Conservation (phyloP, 1,140 invertebrate species). For the Chlorops oryzae region DNA sequence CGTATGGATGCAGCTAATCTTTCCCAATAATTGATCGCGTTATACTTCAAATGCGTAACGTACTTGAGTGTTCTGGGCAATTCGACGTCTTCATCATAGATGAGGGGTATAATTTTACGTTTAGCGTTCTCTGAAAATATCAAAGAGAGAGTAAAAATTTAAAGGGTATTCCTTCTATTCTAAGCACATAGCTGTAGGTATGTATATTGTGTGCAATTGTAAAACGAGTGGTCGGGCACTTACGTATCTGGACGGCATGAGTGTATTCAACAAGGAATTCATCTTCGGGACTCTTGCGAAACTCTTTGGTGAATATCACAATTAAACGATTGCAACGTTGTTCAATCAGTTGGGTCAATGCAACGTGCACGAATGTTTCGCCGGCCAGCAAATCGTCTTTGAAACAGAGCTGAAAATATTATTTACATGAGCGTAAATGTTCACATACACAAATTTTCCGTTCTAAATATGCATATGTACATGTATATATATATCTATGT, state of each 20-base stretch:
- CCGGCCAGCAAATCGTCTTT: conserved; percentile 64
- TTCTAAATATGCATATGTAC: no score
- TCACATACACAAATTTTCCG: no score
- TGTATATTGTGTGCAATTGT: neutral
- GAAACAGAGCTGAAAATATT: conserved; percentile 55
- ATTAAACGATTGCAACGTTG: conserved; percentile 67
- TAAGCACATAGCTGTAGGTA: neutral
- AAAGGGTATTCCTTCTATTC: conserved; percentile 5
- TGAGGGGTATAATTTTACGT: conserved; percentile 62
- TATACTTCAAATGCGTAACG: conserved; percentile 55
- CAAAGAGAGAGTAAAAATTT: conserved; percentile 9
- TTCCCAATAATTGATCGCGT: conserved; percentile 57
- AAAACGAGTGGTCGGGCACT: conserved; percentile 7
- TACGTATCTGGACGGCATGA: conserved; percentile 62
- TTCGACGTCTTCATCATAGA: conserved; percentile 54
- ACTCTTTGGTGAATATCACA: conserved; percentile 64
- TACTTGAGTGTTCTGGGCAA: conserved; percentile 55
- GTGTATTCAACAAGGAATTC: conserved; percentile 67
- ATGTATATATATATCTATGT: no score
- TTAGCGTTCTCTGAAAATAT: conserved; percentile 27
- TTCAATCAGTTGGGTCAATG: conserved; percentile 64
- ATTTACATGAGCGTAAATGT: no score
- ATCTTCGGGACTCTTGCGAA: conserved; percentile 62
- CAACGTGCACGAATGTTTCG: conserved; percentile 59
- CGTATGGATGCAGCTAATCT: conserved; percentile 50